Evolutionary conservation across 2,113 vertebrate species (phyloP).

Genomic region (Lanius ludovicianus): DNA sequence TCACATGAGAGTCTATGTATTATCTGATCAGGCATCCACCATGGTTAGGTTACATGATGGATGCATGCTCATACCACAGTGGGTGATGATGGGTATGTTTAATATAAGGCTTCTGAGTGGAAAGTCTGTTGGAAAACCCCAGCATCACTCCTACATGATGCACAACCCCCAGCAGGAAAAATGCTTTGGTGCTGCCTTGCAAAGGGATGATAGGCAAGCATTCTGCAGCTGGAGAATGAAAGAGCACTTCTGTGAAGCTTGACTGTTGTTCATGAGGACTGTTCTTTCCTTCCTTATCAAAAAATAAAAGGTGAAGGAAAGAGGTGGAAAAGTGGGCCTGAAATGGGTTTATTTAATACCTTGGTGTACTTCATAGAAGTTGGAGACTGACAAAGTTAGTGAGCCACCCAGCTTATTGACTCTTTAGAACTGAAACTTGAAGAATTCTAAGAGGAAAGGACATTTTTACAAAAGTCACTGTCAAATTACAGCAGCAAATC

Average conservation of each 20-base stretch:
- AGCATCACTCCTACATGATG: not conserved
- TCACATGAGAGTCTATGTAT: not conserved
- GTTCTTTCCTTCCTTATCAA: not conserved
- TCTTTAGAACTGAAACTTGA: not conserved
- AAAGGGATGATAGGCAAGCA: fast-evolving
- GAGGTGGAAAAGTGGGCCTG: not conserved
- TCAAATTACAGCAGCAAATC: slow-evolving; percentile 31
- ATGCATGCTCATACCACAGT: not conserved
- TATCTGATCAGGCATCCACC: not conserved
- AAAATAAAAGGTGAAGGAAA: not conserved
- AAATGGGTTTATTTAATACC: not conserved
- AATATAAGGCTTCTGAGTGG: not conserved
- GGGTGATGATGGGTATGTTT: not conserved
- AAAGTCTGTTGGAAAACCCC: not conserved
- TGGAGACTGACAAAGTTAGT: not conserved
- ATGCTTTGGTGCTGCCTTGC: not conserved
- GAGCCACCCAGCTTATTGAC: not conserved
- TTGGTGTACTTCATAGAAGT: not conserved
- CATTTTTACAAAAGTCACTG: slow-evolving; percentile 12
- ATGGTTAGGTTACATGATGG: not conserved
- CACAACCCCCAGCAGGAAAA: not conserved
- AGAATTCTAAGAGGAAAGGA: not conserved
- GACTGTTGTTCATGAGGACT: not conserved
- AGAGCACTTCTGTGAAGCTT: not conserved
- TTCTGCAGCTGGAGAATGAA: not conserved